A percentile compares a stretch with the other conserved stretches of the same genome.
These are phyloP conservation scores for Rhadina sibilatrix DNA, from an alignment of 2,113 vertebrate species.

Conservation along the genomic window DNA sequence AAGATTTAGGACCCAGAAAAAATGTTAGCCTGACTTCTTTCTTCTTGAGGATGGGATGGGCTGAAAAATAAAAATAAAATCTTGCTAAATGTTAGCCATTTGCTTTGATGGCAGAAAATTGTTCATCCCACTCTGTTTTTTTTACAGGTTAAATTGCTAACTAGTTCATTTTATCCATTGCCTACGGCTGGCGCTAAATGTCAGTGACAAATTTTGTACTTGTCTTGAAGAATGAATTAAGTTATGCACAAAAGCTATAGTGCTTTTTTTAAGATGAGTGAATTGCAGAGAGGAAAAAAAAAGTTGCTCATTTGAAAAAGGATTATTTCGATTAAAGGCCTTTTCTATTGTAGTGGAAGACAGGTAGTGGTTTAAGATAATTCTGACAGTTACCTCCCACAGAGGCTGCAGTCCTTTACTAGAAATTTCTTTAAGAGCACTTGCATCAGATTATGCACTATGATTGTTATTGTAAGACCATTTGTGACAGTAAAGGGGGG, in stretches of 20 bases:
- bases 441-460: constrained; percentile 76
- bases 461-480: constrained; percentile 79
- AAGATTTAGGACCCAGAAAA: constrained; percentile 87
- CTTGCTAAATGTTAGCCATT: constrained; percentile 84
- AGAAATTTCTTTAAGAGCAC: constrained; percentile 78
- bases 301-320: constrained; percentile 82
- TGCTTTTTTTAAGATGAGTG: constrained; percentile 83
- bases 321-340: constrained; percentile 85
- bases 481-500: constrained; percentile 70
- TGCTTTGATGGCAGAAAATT: constrained; percentile 86
- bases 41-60: constrained; percentile 77
- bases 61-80: constrained; percentile 84
- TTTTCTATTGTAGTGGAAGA: constrained; percentile 81
- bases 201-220: constrained; percentile 90
- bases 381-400: constrained; percentile 81
- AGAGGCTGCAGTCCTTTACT: constrained; percentile 75
- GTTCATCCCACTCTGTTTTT: constrained; percentile 80
- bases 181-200: constrained; percentile 92
- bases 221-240: constrained; percentile 87
- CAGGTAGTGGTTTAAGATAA: constrained; percentile 85
- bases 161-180: constrained; percentile 91
- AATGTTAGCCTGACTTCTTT: constrained; percentile 85
- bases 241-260: constrained; percentile 85
- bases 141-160: constrained; percentile 90
- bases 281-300: constrained; percentile 78